Conservation (phyloP, 2,797 vertebrate genomes). For the Sciurus vulgaris region DNA sequence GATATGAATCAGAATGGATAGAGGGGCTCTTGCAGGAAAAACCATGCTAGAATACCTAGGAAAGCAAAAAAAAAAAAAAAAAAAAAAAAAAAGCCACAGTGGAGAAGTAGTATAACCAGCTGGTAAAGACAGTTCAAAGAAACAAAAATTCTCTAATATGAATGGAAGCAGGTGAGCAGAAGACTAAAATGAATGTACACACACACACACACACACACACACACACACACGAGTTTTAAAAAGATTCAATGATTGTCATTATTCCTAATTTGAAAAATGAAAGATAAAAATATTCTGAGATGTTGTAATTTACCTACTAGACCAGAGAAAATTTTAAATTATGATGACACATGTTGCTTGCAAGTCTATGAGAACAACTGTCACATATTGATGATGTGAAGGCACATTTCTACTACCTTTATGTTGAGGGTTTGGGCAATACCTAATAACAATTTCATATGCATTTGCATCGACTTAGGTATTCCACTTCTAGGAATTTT, state of each 20-base stretch:
- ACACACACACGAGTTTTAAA: not conserved
- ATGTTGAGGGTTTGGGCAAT: not conserved
- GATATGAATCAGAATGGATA: not conserved
- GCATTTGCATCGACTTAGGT: conserved; percentile 20
- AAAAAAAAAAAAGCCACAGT: not conserved
- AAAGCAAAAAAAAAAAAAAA: conserved; percentile 7
- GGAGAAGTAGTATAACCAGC: not conserved
- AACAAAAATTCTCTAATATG: not conserved
- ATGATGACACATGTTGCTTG: not conserved
- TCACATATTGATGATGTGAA: not conserved
- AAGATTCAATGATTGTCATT: not conserved
- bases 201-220: not conserved
- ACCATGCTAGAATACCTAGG: not conserved
- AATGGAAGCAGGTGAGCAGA: not conserved
- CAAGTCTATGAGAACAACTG: not conserved
- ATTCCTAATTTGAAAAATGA: conserved; percentile 21
- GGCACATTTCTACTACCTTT: not conserved
- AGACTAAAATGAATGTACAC: not conserved
- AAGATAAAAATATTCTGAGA: not conserved
- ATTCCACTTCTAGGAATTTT: not conserved
- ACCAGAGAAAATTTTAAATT: not conserved
- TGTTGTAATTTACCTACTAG: not conserved
- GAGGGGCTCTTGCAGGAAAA: not conserved
- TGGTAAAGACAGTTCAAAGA: not conserved
- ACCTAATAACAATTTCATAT: not conserved